These are phyloP conservation scores for Garra rufa DNA, from an alignment of 2,113 vertebrate species.

Conservation along the genomic window DNA sequence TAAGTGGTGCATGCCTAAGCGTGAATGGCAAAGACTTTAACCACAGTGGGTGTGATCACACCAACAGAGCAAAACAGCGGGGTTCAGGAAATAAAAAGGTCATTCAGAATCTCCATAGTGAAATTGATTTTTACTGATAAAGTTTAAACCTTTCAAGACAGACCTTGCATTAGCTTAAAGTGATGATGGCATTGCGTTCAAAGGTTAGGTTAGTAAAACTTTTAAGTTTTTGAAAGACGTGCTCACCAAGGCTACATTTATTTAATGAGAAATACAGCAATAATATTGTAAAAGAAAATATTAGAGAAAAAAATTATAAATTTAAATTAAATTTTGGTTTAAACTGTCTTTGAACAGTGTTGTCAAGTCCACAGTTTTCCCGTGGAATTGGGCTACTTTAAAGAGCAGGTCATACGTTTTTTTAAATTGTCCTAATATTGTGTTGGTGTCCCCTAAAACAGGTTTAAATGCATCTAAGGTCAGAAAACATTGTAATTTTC, in stretches of 20 bases:
- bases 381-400: no score
- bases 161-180: background rate
- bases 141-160: constrained; percentile 15
- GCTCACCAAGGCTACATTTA: background rate
- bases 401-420: no score
- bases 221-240: no score
- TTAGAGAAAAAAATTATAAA: no score
- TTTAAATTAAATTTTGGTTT: no score
- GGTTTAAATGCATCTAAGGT: no score
- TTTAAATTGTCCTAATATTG: no score
- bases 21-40: constrained; percentile 11
- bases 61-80: background rate
- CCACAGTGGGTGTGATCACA: constrained; percentile 19
- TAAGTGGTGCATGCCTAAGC: background rate
- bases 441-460: no score
- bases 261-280: background rate
- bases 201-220: background rate
- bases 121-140: constrained; percentile 12
- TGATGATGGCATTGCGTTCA: background rate
- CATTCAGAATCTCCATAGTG: constrained; percentile 13
- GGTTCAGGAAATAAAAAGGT: constrained; percentile 19
- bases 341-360: no score
- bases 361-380: no score
- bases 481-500: no score
- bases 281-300: no score